Percentiles rank a stretch among this genome's conserved stretches.
Conservation (phyloP, 1,140 invertebrate genomes). For the Lutraria rhynchaena region DNA sequence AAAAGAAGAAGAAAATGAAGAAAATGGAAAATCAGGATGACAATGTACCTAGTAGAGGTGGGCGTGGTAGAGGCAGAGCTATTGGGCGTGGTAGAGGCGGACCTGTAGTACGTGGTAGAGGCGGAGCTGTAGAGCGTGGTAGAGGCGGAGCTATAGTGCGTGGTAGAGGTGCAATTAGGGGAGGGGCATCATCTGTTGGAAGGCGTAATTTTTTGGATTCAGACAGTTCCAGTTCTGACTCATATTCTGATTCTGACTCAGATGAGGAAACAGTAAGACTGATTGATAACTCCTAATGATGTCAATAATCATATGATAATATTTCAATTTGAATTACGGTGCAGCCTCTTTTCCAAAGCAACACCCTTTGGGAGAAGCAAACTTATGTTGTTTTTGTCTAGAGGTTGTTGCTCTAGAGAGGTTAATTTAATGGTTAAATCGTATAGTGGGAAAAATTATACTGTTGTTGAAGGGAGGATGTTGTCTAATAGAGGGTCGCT, state of each 20-base stretch:
- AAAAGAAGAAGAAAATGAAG: slow-evolving; percentile 74
- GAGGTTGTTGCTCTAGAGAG: too few species aligned
- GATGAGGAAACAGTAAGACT: slow-evolving; percentile 49
- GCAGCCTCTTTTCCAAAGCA: too few species aligned
- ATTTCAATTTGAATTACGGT: too few species aligned
- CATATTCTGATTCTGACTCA: slow-evolving; percentile 65
- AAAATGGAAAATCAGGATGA: neutral
- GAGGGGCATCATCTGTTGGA: neutral
- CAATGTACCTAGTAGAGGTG: neutral
- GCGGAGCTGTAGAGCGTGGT: slow-evolving; percentile 34
- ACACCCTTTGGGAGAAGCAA: too few species aligned
- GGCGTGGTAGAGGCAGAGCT: slow-evolving; percentile 23
- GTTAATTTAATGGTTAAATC: too few species aligned
- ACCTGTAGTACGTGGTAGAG: slow-evolving; percentile 41
- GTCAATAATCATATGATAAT: too few species aligned
- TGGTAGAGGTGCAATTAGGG: neutral
- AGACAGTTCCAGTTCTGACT: slow-evolving; percentile 58
- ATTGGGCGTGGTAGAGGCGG: slow-evolving; percentile 43
- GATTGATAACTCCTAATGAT: neutral
- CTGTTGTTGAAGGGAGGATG: too few species aligned
- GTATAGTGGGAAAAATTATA: too few species aligned
- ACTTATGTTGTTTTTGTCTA: too few species aligned
- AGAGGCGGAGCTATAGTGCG: slow-evolving; percentile 47
- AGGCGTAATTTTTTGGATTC: slow-evolving; percentile 60
- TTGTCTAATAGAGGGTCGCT: too few species aligned